Evolutionary conservation across 2,113 vertebrate species (phyloP).

Genomic region (Neotragus moschatus): DNA sequence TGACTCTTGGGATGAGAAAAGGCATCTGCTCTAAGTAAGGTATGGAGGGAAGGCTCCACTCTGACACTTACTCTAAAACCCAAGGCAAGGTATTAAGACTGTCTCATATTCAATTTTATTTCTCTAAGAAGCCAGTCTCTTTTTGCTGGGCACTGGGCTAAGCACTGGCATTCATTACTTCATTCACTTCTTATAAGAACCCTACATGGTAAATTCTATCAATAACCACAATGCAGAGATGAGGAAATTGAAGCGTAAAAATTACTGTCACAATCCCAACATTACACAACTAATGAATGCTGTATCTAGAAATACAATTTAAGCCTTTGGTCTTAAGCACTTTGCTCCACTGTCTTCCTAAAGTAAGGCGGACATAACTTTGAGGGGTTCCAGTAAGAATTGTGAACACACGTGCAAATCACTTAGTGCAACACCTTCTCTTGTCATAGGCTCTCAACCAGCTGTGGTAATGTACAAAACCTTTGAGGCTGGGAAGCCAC

Average conservation of each 20-base stretch:
- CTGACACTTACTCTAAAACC: no score
- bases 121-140: background rate
- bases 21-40: no score
- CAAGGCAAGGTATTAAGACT: no score
- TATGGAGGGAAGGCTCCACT: no score
- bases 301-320: background rate
- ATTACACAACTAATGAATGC: background rate
- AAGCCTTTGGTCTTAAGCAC: background rate
- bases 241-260: background rate
- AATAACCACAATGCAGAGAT: background rate
- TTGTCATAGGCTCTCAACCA: background rate
- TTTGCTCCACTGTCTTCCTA: background rate
- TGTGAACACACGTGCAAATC: background rate
- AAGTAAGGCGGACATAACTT: background rate
- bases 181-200: background rate
- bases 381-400: background rate
- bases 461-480: background rate
- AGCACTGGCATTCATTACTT: background rate
- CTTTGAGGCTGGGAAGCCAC: background rate
- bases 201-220: background rate
- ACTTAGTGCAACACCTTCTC: background rate
- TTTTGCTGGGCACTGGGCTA: background rate
- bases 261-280: background rate
- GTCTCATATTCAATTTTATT: background rate
- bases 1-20: no score